phyloP scores from a whole-genome alignment of 1,140 invertebrate species.

The Drosophila bipectinata region DNA sequence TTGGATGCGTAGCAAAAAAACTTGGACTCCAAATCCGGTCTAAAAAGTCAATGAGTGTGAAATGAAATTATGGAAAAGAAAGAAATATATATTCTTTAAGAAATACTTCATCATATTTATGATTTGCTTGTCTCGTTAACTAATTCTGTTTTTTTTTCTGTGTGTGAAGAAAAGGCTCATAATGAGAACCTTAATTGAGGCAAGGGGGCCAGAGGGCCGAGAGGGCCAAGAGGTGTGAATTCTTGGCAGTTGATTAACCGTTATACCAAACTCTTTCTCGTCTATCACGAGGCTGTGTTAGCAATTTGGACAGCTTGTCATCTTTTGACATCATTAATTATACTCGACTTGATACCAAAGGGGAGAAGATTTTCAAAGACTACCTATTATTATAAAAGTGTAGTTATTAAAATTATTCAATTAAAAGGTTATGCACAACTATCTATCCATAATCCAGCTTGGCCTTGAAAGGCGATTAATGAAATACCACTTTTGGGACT shows the following conservation, averaged over 20 bases:
- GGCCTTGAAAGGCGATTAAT: constrained; percentile 41
- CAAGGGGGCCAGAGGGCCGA: constrained; percentile 17
- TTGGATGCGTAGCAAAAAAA: constrained; percentile 63
- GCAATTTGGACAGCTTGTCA: constrained; percentile 29
- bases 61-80: constrained; percentile 49
- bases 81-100: background rate
- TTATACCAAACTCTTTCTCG: constrained; percentile 44
- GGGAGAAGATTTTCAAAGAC: background rate
- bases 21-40: constrained; percentile 60
- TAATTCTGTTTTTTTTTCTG: background rate
- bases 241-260: constrained; percentile 66
- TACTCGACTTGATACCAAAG: constrained; percentile 8
- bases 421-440: constrained; percentile 4
- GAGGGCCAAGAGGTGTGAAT: constrained; percentile 42
- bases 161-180: constrained; percentile 23
- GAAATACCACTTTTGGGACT: constrained; percentile 18
- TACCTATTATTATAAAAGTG: too few species aligned
- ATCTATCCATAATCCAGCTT: constrained; percentile 4
- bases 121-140: constrained; percentile 2
- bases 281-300: constrained; percentile 21
- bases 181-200: constrained; percentile 58
- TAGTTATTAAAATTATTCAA: background rate
- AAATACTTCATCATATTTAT: background rate
- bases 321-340: constrained; percentile 52
- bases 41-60: constrained; percentile 68